phyloP scores from a whole-genome alignment of 2,888 invertebrate genomes.

The Melieria omissa region DNA sequence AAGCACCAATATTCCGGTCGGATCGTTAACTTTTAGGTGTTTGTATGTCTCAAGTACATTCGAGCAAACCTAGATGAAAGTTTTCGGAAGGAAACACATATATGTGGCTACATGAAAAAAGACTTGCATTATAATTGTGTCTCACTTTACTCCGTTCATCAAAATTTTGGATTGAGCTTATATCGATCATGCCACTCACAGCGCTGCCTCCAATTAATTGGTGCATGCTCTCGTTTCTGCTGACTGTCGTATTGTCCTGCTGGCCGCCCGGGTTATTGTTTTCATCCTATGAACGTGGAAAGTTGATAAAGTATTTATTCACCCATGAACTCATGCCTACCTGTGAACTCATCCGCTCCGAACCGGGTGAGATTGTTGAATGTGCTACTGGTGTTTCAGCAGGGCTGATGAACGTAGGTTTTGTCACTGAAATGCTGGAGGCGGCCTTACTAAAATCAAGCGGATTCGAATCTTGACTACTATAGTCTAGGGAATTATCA shows the following conservation, averaged over 20 bases:
- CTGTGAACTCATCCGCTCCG: constrained; percentile 36
- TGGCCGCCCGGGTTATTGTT: constrained; percentile 62
- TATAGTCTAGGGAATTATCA: constrained; percentile 63
- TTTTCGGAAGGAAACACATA: not conserved
- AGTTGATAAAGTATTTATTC: not conserved
- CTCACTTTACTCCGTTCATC: constrained; percentile 39
- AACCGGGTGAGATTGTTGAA: constrained; percentile 36
- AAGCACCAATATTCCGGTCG: constrained; percentile 70
- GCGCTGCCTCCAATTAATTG: constrained; percentile 43
- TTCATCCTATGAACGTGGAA: constrained; percentile 53
- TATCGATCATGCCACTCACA: constrained; percentile 46
- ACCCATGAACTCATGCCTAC: constrained; percentile 23
- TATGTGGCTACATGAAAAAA: not conserved
- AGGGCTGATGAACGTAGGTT: constrained; percentile 26
- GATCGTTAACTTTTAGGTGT: constrained; percentile 63
- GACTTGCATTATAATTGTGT: not conserved
- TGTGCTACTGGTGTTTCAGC: constrained; percentile 29
- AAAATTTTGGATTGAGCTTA: constrained; percentile 37
- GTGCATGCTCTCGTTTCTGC: constrained; percentile 37
- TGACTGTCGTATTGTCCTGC: constrained; percentile 40
- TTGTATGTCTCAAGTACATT: constrained; percentile 60
- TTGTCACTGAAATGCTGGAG: constrained; percentile 17
- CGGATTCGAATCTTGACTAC: constrained; percentile 66
- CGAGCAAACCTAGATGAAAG: constrained; percentile 49
- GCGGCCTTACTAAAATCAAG: constrained; percentile 69